A percentile compares a stretch with the other conserved stretches of the same genome.
phyloP scores from a whole-genome alignment of 2,797 vertebrate species.

The Echeneis naucrates region DNA sequence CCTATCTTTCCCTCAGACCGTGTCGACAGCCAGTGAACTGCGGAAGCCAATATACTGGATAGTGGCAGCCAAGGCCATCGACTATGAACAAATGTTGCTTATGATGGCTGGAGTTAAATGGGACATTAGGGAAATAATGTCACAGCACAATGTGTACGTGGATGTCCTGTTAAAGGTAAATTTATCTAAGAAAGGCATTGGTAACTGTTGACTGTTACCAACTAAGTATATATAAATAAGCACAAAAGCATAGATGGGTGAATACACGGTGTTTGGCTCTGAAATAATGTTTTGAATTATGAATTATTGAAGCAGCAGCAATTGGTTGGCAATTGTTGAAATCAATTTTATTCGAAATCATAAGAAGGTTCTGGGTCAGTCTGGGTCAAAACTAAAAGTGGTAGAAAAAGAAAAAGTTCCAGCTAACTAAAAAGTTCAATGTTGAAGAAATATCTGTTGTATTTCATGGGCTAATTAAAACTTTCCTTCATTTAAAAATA shows the following conservation, averaged over 20 bases:
- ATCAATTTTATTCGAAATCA: not conserved
- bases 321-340: not conserved
- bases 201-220: not conserved
- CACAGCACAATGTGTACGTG: conserved; percentile 97
- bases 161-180: conserved; percentile 95
- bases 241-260: not conserved
- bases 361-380: not conserved
- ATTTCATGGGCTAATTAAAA: no score
- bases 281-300: not conserved
- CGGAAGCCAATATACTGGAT: conserved; percentile 99
- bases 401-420: not conserved
- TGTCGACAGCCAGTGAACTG: conserved; percentile 96
- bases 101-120: conserved; percentile 97
- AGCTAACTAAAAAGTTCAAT: no score
- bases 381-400: not conserved
- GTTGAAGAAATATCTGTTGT: not conserved
- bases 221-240: no score
- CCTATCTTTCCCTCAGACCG: conserved; percentile 85
- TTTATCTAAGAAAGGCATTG: not conserved
- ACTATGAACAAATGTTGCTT: conserved; percentile 97
- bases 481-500: no score
- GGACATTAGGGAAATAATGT: conserved; percentile 99
- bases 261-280: not conserved
- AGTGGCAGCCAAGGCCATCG: conserved; percentile 97
- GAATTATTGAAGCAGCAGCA: not conserved